A percentile compares a stretch with the other conserved stretches of the same genome.
Evolutionary conservation across 2,113 vertebrate species (phyloP).

Genomic region (Centropus unirufus): DNA sequence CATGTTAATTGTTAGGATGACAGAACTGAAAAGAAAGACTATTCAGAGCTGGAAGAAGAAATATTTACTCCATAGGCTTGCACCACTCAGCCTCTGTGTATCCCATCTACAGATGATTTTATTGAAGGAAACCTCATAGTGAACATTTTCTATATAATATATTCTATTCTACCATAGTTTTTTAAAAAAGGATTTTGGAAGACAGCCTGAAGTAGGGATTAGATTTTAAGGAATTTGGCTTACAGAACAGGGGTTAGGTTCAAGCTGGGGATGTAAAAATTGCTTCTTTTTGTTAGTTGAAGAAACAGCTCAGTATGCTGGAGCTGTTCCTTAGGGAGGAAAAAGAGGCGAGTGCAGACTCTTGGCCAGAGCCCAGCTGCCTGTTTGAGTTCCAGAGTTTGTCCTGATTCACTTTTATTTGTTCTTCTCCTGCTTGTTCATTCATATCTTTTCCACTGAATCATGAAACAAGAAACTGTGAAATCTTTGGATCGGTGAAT

Average conservation of each 20-base stretch:
- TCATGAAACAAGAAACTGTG: constrained; percentile 51
- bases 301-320: constrained; percentile 73
- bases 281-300: constrained; percentile 63
- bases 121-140: background rate
- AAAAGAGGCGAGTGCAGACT: constrained; percentile 51
- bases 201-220: constrained; percentile 24
- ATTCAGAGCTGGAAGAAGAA: background rate
- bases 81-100: background rate
- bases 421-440: constrained; percentile 53
- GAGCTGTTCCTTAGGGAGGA: constrained; percentile 41
- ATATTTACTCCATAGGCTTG: constrained; percentile 8
- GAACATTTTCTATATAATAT: background rate
- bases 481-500: constrained; percentile 40
- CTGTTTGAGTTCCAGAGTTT: constrained; percentile 59
- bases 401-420: constrained; percentile 60
- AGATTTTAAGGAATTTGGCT: constrained; percentile 44
- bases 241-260: constrained; percentile 34
- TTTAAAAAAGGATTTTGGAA: background rate
- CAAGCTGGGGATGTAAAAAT: constrained; percentile 61
- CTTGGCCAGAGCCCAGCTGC: constrained; percentile 49
- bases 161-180: background rate
- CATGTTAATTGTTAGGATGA: background rate
- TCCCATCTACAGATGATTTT: background rate
- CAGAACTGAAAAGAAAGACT: background rate
- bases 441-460: constrained; percentile 60